phyloP scores from a whole-genome alignment of 2,888 invertebrate genomes.

The Dynastes grantii region DNA sequence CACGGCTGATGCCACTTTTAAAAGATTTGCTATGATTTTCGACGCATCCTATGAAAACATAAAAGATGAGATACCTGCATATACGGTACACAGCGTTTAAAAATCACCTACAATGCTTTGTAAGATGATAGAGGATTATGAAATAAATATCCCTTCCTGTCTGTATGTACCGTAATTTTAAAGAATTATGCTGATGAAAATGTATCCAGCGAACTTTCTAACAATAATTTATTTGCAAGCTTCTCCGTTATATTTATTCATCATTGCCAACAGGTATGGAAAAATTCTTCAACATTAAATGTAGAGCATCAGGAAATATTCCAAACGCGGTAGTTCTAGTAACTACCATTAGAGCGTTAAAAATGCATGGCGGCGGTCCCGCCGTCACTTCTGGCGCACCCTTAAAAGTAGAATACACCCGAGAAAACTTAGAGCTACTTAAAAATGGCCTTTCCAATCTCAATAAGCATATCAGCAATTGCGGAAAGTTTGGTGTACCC shows the following conservation, averaged over 20 bases:
- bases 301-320: conserved; percentile 86
- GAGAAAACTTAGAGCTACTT: conserved; percentile 91
- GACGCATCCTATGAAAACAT: too few species aligned
- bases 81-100: too few species aligned
- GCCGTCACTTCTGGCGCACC: conserved; percentile 89
- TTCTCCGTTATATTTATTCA: too few species aligned
- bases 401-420: conserved; percentile 86
- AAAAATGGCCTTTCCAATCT: conserved; percentile 92
- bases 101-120: too few species aligned
- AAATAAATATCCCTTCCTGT: too few species aligned
- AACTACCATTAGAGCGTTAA: conserved; percentile 93
- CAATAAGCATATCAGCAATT: conserved; percentile 94
- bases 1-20: too few species aligned
- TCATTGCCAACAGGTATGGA: conserved; percentile 82
- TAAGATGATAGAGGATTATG: too few species aligned
- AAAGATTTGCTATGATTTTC: too few species aligned
- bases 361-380: conserved; percentile 99
- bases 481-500: conserved; percentile 89
- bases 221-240: background rate
- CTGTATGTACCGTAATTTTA: too few species aligned
- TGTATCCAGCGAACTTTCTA: background rate
- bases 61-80: too few species aligned
- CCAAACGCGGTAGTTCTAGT: conserved; percentile 96
- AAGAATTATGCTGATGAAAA: too few species aligned
- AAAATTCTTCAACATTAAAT: conserved; percentile 98